These are phyloP conservation scores for Ceuthmochares aereus DNA, from an alignment of 2,113 vertebrate genomes.

Conservation along the genomic window DNA sequence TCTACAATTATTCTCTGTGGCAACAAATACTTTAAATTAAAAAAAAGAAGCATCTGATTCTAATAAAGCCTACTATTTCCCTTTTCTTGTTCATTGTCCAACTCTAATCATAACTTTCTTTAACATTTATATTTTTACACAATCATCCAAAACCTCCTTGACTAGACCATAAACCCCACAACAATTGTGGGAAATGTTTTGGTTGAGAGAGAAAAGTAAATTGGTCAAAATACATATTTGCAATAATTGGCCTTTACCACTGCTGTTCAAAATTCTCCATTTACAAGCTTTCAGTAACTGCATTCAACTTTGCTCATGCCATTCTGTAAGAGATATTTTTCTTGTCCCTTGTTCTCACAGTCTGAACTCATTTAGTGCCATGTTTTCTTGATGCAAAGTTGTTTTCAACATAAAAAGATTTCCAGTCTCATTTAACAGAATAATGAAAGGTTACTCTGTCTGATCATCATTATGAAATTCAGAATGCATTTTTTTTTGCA, in stretches of 20 bases:
- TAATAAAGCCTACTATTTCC: constrained; percentile 62
- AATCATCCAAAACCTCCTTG: constrained; percentile 67
- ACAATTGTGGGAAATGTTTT: constrained; percentile 72
- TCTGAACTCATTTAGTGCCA: constrained; percentile 17
- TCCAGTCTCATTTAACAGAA: neutral
- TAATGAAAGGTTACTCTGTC: neutral
- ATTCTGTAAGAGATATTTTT: neutral
- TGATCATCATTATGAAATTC: neutral
- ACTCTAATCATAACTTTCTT: constrained; percentile 71
- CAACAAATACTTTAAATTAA: neutral
- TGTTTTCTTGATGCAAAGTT: neutral
- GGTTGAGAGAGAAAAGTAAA: constrained; percentile 71
- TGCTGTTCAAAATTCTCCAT: constrained; percentile 30
- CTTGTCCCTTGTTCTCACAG: constrained; percentile 47
- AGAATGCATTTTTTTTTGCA: neutral
- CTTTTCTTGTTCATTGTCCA: constrained; percentile 70
- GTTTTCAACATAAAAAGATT: neutral
- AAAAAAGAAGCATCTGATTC: constrained; percentile 63
- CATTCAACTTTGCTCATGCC: neutral
- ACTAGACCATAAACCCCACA: constrained; percentile 72
- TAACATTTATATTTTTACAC: constrained; percentile 74
- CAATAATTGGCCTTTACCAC: constrained; percentile 65
- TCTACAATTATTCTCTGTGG: neutral
- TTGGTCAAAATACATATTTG: constrained; percentile 54
- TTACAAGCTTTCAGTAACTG: constrained; percentile 31